Evolutionary conservation across 2,113 vertebrate genomes (phyloP), one percentile per base, ranked within the genome.

Genomic region (Bos indicus): DNA sequence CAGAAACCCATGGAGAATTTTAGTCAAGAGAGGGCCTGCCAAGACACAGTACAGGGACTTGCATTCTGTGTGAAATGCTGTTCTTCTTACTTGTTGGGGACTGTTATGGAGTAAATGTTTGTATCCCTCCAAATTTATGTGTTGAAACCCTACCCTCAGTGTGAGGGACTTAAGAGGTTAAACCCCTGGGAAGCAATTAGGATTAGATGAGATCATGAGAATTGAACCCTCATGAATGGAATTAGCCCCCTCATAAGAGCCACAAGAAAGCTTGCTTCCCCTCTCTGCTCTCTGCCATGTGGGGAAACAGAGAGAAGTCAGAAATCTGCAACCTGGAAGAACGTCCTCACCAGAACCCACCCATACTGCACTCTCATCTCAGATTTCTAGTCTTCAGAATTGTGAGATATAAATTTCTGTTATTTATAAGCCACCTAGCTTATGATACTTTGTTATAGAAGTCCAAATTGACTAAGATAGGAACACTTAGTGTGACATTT

Each of bases 341-440:
- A 26, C 1, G 7, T 7, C 1, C n/a, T 52, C 81, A 60, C 4
- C 14, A 3, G n/a, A 95, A n/a, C n/a, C n/a, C 0, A 2, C 14
- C 26, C 56, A 10, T 19, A 16, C 6, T 21, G 46, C 14, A 71
- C 7, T 12, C n/a, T 78, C n/a, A 77, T 26, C 16, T 57, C 52
- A 33, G 48, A 48, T 40, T 95, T 80, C 17, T 25, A 14, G 43
- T 19, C 19, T 74, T 30, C 48, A 64, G n/a, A 78, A 77, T 15
- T n/a, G 7, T 80, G 40, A 95, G 56, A 91, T 23, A 48, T 87
- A 62, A 48, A 36, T 80, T 21, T 46, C 28, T 62, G 16, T 46
- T 95, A 48, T 30, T 30, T 51, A 46, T 64, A 64, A 91, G 12
- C 46, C 23, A 80, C 43, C 48, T 21, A 48, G 36, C 46, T 21